Conservation (phyloP, 2,797 vertebrate species). For the Serranus cabrilla region DNA sequence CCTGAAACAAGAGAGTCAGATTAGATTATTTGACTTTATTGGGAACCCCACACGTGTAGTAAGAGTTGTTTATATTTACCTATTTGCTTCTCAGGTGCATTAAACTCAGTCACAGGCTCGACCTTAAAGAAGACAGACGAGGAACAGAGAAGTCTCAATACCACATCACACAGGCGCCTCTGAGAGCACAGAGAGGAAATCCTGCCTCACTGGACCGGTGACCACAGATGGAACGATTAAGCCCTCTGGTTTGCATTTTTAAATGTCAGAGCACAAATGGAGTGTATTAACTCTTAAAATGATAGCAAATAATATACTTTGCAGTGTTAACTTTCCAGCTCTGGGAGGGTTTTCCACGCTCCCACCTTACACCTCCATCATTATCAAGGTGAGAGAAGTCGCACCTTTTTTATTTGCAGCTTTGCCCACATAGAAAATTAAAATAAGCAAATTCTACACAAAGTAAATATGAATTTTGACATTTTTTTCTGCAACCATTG, state of each 20-base stretch:
- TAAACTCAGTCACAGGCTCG: slow-evolving; percentile 40
- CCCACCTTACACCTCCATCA: slow-evolving; percentile 52
- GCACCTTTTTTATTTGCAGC: slow-evolving; percentile 30
- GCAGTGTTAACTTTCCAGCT: slow-evolving; percentile 55
- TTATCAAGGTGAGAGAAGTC: slow-evolving; percentile 24
- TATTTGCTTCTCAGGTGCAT: slow-evolving; percentile 83
- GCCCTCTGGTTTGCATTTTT: slow-evolving; percentile 24
- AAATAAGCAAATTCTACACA: neutral
- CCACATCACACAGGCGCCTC: slow-evolving; percentile 41
- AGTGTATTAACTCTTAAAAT: neutral
- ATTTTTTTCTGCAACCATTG: neutral
- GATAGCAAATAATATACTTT: slow-evolving; percentile 21
- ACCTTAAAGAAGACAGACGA: slow-evolving; percentile 65
- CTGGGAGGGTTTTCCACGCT: slow-evolving; percentile 45
- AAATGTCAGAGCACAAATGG: slow-evolving; percentile 73
- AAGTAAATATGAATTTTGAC: neutral
- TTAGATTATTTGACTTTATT: slow-evolving; percentile 2
- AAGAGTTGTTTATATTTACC: slow-evolving; percentile 82
- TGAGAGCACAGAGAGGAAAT: slow-evolving; percentile 65
- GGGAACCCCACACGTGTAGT: neutral
- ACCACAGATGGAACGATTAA: slow-evolving; percentile 70
- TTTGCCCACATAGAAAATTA: neutral
- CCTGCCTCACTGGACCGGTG: slow-evolving; percentile 78
- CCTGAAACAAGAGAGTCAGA: slow-evolving; percentile 74
- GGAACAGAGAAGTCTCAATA: slow-evolving; percentile 43